Base-by-base conservation (phyloP, 2,797 vertebrate genomes). In the Euthynnus affinis region DNA sequence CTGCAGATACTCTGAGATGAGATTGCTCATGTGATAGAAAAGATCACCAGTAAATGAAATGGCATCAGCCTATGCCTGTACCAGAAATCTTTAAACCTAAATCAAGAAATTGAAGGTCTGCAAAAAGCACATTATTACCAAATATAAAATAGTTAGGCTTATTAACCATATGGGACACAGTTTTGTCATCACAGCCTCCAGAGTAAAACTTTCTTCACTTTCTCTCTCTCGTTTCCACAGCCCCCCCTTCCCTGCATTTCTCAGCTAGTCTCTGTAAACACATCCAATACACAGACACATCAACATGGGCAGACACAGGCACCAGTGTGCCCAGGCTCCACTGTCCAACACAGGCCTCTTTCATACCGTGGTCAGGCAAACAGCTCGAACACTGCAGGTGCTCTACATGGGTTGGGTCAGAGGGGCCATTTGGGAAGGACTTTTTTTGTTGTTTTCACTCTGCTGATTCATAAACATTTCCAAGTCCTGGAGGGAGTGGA, bases 271-370 rank as follows among this genome's bases (percentile, higher is more conserved):
- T 85, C 77, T 51, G 49, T 87, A 82, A 82, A 83, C 82, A 85
- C 81, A 86, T 85, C 81, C 78, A 84, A 77, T 82, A 73, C 71
- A 87, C 81, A 89, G 71, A 86, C 78, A 70, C 68, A 72, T 74
- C 61, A 86, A 86, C 83, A 65, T 74, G 62, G 82, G 80, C 69
- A 80, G 66, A 94, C 90, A 93, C 89, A 88, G 86, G 82, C 82
- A 75, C 79, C 80, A 93, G 86, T 94, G 92, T 94, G 78, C 74
- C 68, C 34, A 69, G 86, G 80, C 76, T 89, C 61, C 86, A 82
- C 88, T 82, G 83, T 91, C 82, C 86, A 91, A 94, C 93, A 94
- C 93, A 89, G 87, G 84, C 84, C 80, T 91, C 93, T 92, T 94
- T 94, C 90, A 94, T 91, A 70, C 72, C 65, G 59, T 68, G 85